Evolutionary conservation across 2,888 invertebrate genomes (phyloP).

Genomic region (Ellobium chinense): DNA sequence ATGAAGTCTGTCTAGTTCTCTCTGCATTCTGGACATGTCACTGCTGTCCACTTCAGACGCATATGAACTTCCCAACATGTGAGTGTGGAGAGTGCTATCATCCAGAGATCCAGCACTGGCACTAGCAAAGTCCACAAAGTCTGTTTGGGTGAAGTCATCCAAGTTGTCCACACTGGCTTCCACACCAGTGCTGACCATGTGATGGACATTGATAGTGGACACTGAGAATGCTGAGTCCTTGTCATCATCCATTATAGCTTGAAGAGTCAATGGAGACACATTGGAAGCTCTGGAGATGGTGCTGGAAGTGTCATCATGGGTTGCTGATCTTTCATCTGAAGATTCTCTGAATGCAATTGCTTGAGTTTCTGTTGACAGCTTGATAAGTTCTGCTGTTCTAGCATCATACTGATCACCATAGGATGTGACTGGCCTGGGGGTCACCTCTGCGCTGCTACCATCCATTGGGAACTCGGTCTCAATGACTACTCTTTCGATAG

Average conservation of each 20-base stretch:
- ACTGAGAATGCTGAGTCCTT: slow-evolving; percentile 18
- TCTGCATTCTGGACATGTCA: slow-evolving; percentile 53
- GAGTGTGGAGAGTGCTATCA: slow-evolving; percentile 23
- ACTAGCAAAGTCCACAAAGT: slow-evolving; percentile 40
- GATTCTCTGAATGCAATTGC: not conserved
- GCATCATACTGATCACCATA: slow-evolving; percentile 4
- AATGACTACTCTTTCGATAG: not conserved
- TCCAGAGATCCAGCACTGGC: slow-evolving; percentile 42
- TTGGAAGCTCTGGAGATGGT: slow-evolving; percentile 2
- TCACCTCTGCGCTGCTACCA: not conserved
- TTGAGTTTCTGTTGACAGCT: not conserved
- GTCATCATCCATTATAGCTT: slow-evolving; percentile 20
- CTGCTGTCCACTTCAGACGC: slow-evolving; percentile 13
- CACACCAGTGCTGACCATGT: slow-evolving; percentile 54
- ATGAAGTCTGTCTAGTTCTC: slow-evolving; percentile 73
- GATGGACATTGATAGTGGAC: not conserved
- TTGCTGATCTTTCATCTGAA: not conserved
- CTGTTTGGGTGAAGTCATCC: slow-evolving; percentile 69
- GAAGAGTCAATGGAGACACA: slow-evolving; percentile 18
- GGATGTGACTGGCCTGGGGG: not conserved
- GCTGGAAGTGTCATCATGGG: slow-evolving; percentile 12
- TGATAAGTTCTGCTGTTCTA: not conserved
- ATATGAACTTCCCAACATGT: slow-evolving; percentile 18
- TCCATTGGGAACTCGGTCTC: not conserved
- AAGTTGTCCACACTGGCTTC: slow-evolving; percentile 57